Percentiles rank a stretch among this genome's conserved stretches.
These are phyloP conservation scores for Brevimyrus niger DNA, from an alignment of 2,113 vertebrate genomes.

Conservation along the genomic window DNA sequence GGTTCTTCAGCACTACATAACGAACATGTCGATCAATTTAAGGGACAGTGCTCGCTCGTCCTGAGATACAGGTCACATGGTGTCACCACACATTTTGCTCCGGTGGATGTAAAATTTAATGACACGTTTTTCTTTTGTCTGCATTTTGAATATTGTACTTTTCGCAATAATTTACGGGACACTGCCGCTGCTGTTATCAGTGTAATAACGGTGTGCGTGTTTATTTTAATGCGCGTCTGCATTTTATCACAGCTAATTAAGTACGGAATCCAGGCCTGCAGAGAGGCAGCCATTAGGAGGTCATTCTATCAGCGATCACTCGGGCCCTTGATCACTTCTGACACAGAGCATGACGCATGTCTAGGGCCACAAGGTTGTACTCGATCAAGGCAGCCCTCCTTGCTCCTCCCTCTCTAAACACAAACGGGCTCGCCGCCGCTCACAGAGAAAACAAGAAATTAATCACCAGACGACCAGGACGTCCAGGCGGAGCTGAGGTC, in stretches of 20 bases:
- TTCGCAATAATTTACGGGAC: background rate
- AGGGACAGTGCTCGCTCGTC: background rate
- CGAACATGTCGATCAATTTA: background rate
- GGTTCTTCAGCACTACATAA: background rate
- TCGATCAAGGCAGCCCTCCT: constrained; percentile 5
- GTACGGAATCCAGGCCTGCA: background rate
- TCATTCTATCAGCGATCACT: constrained; percentile 4
- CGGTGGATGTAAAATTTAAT: background rate
- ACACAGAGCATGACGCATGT: constrained; percentile 5
- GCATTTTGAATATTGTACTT: background rate
- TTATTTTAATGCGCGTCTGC: background rate
- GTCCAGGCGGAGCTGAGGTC: background rate
- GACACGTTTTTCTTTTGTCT: background rate
- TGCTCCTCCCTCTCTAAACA: constrained; percentile 6
- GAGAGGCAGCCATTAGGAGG: background rate
- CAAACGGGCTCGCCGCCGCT: background rate
- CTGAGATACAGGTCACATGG: background rate
- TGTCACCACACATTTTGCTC: background rate
- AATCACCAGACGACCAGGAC: background rate
- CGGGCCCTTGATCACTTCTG: background rate
- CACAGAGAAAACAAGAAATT: constrained; percentile 11
- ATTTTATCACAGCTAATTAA: constrained; percentile 10
- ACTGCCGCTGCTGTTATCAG: background rate
- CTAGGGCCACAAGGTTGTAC: background rate
- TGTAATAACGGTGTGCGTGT: background rate